A percentile compares a stretch with the other conserved stretches of the same genome.
phyloP scores from a whole-genome alignment of 1,140 invertebrate genomes.

The Manduca sexta region DNA sequence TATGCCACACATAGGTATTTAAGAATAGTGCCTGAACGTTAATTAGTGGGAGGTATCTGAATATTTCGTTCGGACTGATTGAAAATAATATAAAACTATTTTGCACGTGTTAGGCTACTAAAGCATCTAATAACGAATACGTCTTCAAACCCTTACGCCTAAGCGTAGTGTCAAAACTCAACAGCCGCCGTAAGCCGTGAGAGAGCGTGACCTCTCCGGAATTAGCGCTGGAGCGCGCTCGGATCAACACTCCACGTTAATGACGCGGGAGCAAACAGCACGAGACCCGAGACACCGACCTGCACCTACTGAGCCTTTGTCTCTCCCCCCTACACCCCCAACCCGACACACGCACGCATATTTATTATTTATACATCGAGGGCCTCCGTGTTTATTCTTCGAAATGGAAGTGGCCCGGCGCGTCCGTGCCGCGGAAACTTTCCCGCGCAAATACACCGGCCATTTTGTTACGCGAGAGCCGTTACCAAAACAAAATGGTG shows the following conservation, averaged over 20 bases:
- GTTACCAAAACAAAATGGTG: slow-evolving; percentile 43
- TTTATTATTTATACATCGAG: slow-evolving; percentile 68
- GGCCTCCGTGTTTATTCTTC: slow-evolving; percentile 57
- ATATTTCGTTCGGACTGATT: no score
- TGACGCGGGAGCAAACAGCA: slow-evolving; percentile 63
- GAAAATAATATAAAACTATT: no score
- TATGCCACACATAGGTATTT: no score
- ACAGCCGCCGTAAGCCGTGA: slow-evolving; percentile 22
- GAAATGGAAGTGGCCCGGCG: slow-evolving; percentile 53
- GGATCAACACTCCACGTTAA: slow-evolving; percentile 51
- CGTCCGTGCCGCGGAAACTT: background rate
- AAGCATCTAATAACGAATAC: background rate
- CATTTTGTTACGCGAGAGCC: slow-evolving; percentile 24
- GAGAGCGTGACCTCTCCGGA: slow-evolving; percentile 44
- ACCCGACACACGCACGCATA: slow-evolving; percentile 33
- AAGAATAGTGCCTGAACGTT: no score
- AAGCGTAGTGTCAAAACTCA: slow-evolving; percentile 16
- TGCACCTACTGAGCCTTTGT: slow-evolving; percentile 48
- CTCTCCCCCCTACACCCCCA: slow-evolving; percentile 45
- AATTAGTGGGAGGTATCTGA: no score
- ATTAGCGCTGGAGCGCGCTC: slow-evolving; percentile 47
- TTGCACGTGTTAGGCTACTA: background rate
- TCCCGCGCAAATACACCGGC: slow-evolving; percentile 5
- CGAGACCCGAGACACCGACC: slow-evolving; percentile 10
- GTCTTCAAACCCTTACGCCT: background rate